Evolutionary conservation across 2,113 vertebrate genomes (phyloP).

Genomic region (Passer domesticus): DNA sequence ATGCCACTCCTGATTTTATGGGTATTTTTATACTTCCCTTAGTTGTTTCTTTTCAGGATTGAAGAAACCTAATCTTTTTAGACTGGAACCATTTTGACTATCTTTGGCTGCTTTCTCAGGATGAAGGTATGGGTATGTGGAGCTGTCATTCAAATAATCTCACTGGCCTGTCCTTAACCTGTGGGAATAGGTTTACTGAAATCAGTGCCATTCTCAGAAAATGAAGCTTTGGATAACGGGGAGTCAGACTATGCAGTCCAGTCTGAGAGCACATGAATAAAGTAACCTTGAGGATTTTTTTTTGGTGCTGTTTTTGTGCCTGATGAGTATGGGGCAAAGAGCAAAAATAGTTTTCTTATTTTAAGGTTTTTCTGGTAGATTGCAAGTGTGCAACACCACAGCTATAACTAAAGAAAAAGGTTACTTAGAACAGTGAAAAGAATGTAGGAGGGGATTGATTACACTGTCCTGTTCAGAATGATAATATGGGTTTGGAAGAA

Average conservation of each 20-base stretch:
- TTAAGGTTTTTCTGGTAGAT: background rate
- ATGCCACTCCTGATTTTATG: background rate
- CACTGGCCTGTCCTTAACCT: background rate
- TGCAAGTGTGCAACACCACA: background rate
- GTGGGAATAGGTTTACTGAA: background rate
- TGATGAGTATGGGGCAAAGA: background rate
- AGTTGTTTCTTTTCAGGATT: background rate
- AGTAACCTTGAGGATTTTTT: background rate
- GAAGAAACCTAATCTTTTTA: slow-evolving; percentile 8
- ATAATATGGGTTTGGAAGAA: background rate
- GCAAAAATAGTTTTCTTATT: background rate
- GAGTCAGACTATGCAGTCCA: background rate
- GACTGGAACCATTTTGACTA: background rate
- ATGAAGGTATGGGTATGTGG: background rate
- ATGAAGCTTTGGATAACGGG: background rate
- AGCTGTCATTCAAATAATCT: background rate
- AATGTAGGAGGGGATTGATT: slow-evolving; percentile 1
- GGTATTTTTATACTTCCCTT: background rate
- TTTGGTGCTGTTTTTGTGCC: background rate
- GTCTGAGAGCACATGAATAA: background rate
- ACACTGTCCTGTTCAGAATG: background rate
- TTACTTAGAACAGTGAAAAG: background rate
- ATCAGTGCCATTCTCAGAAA: background rate
- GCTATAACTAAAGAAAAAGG: background rate
- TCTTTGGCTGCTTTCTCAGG: background rate